These are phyloP conservation scores for Cremastinae sp. DNA, from an alignment of 2,888 invertebrate species.

Conservation along the genomic window DNA sequence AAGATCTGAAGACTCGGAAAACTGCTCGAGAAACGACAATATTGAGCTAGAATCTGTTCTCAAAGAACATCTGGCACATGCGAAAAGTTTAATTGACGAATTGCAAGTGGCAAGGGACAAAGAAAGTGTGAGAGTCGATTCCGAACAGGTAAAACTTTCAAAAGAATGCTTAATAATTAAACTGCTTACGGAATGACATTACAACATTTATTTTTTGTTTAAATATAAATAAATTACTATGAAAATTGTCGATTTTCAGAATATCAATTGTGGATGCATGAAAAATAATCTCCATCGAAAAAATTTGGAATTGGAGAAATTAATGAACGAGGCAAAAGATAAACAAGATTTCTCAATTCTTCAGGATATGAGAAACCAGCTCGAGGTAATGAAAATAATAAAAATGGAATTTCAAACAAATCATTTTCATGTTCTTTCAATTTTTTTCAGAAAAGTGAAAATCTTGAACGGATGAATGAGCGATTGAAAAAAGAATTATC, in stretches of 20 bases:
- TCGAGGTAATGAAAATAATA: conserved; percentile 62
- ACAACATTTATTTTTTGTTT: no score
- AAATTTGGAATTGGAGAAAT: conserved; percentile 55
- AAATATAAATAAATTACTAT: background rate
- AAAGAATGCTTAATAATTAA: no score
- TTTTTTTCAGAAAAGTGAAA: conserved; percentile 57
- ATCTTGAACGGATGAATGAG: conserved; percentile 58
- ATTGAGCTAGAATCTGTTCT: conserved; percentile 60
- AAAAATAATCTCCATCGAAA: conserved; percentile 55
- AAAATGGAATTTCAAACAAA: no score
- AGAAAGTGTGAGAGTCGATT: conserved; percentile 30
- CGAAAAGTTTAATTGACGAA: conserved; percentile 60
- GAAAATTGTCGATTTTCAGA: conserved; percentile 31
- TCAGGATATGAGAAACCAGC: conserved; percentile 60
- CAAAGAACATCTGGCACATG: conserved; percentile 54
- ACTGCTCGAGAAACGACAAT: conserved; percentile 62
- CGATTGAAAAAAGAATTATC: conserved; percentile 53
- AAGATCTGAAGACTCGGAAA: conserved; percentile 47
- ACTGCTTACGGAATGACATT: no score
- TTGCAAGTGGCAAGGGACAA: conserved; percentile 64
- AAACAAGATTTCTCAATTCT: conserved; percentile 59
- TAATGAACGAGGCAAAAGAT: conserved; percentile 54
- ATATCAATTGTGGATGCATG: conserved; percentile 33
- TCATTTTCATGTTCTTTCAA: no score
- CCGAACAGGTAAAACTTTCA: conserved; percentile 2